These are phyloP conservation scores for Rynchops niger DNA, from an alignment of 2,113 vertebrate species.

Conservation along the genomic window DNA sequence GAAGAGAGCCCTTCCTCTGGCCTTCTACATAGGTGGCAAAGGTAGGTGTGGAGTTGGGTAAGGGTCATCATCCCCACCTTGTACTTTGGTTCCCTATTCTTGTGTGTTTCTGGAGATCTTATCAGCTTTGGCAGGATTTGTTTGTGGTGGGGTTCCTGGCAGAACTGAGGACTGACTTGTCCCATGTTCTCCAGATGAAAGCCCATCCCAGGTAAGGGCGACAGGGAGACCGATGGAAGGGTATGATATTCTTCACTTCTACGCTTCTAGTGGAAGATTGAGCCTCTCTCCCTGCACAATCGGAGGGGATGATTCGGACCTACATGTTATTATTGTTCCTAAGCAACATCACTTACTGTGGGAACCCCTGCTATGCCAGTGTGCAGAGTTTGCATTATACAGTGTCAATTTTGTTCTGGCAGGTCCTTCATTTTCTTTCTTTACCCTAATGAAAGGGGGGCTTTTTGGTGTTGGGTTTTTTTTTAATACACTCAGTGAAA, in stretches of 20 bases:
- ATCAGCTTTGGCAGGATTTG: neutral
- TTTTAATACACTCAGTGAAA: neutral
- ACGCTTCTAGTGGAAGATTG: neutral
- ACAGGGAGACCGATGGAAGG: neutral
- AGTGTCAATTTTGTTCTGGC: constrained; percentile 5
- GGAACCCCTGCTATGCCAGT: neutral
- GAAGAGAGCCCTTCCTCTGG: neutral
- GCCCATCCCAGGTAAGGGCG: neutral
- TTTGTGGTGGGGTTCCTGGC: neutral
- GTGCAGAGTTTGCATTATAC: neutral
- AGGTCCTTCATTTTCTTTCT: constrained; percentile 34
- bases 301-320: neutral
- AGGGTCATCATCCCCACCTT: no score
- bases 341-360: constrained; percentile 21
- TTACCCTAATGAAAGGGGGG: neutral
- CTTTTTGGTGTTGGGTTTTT: neutral
- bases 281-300: neutral
- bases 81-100: neutral
- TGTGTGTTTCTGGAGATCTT: neutral
- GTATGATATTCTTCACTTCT: neutral
- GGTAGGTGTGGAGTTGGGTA: neutral
- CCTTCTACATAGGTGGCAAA: neutral
- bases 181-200: neutral
- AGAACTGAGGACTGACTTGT: neutral
- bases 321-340: constrained; percentile 16